Base-by-base conservation (phyloP, 2,888 invertebrate genomes). In the Lobophora halterata region DNA sequence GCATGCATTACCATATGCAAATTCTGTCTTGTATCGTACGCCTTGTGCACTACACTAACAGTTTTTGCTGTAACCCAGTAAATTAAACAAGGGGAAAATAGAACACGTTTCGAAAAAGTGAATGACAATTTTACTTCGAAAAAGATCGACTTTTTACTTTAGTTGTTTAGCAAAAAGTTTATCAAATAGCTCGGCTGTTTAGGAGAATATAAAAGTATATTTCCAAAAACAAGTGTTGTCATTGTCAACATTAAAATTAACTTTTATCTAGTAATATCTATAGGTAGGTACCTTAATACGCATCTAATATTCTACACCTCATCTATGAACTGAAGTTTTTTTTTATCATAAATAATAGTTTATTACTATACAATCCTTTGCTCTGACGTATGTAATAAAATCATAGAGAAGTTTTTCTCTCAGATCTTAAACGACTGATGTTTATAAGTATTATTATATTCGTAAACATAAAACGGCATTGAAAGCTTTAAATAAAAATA, bases 1-100 rank as follows among this genome's bases (percentile, higher is more conserved):
- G 66, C 57, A 60, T 63, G 55, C 66, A 79, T 79, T 78, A 75
- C 63, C 79, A 79, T 79, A 79, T 80, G 79, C 70, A 74, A 80
- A 79, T 79, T 46, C 48, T 56, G 50, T 56, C 58, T 56, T 61
- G 65, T 65, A 69, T 69, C 65, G 67, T 68, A 67, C 65, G 65
- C 60, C 55, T 54, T 51, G 58, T 61, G 60, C 59, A 55, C 58
- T 59, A 61, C 61, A 57, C 67, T 70, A 73, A 74, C 71, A 75
- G 76, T 77, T 76, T 76, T 77, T 76, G 71, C 72, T 62, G 69
- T 72, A 71, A 68, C 29, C 43, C 51, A 53, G 59, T 61, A 62
- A 50, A 58, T 51, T 47, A 39, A 63, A 52, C 46, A 37, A 52
- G 49, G 50, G 49, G 50, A 54, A 64, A 61, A 59, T 50, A 56